Evolutionary conservation across 92 coral and sea anemone species (phyloP).

Genomic region (Diadumene lineata): DNA sequence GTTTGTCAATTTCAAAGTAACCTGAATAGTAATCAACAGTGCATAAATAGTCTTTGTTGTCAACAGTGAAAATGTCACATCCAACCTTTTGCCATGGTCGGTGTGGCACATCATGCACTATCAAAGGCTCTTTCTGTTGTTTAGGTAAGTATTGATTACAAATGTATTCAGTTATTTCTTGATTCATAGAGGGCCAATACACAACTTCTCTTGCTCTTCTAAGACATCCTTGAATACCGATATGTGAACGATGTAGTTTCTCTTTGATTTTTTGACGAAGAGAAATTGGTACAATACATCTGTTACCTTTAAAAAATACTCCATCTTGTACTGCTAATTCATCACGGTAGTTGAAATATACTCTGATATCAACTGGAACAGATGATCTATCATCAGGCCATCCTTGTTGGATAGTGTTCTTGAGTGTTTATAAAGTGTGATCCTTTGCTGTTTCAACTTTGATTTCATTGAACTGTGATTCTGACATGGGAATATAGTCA

Average conservation of each 20-base stretch:
- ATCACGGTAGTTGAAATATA: conserved; percentile 45
- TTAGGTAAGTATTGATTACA: conserved; percentile 20
- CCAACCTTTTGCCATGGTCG: conserved; percentile 54
- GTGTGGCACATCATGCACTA: conserved; percentile 42
- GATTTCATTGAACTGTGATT: conserved; percentile 34
- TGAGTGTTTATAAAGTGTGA: conserved; percentile 32
- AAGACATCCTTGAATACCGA: conserved; percentile 38
- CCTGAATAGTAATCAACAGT: too few species aligned
- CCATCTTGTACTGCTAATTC: conserved; percentile 53
- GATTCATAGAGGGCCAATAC: conserved; percentile 50
- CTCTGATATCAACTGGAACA: conserved; percentile 24
- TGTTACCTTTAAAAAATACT: conserved; percentile 53
- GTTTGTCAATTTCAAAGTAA: too few species aligned
- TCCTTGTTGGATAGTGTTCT: conserved; percentile 45
- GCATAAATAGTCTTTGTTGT: too few species aligned
- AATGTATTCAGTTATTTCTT: conserved; percentile 31
- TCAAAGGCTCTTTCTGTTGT: conserved; percentile 37
- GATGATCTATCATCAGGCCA: conserved; percentile 45
- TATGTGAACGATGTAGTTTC: conserved; percentile 38
- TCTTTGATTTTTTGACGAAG: conserved; percentile 36
- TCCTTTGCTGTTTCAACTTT: conserved; percentile 54
- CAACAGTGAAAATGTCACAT: conserved; percentile 31
- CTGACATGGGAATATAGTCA: conserved; percentile 35
- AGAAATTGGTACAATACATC: conserved; percentile 49
- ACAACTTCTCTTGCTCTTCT: conserved; percentile 37